Base-by-base conservation (phyloP, 2,113 vertebrate species). In the Scophthalmus maximus region DNA sequence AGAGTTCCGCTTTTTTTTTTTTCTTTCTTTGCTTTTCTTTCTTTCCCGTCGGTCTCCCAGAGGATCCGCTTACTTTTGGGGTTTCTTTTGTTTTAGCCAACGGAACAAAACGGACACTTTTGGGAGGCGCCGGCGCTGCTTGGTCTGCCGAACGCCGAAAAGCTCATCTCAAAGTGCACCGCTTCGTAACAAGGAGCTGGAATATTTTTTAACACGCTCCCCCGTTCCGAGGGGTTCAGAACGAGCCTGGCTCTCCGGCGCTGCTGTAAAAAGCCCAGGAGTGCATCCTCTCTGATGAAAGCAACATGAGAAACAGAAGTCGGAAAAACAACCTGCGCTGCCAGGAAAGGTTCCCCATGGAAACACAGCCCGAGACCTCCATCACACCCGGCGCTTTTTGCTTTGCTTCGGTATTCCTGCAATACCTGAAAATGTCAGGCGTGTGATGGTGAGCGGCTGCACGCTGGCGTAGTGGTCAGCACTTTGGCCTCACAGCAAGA, bases 131-230 rank as follows among this genome's bases (percentile, higher is more conserved):
- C 23, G 3, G 15, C n/a, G 18, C 34, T 42, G 62, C 63, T n/a
- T 76, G 64, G 67, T 63, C 32, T 69, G 78, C 69, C 44, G 65
- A 61, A 50, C 67, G 61, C 30, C 30, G 53, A 56, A 61, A n/a
- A 68, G 66, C 68, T 66, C 66, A 34, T 62, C 63, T 66, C 50
- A 68, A 34, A 64, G 36, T 6, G 0, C 8, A 46, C 17, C 38
- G 63, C 62, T 73, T 61, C 66, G 64, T 61, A 57, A 60, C 56
- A 32, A 38, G 51, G 74, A 70, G 66, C 23, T 46, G 34, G 29
- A 61, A 66, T 72, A 72, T 66, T 84, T 23, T 84, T 73, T 57
- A 77, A 68, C 66, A 61, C 14, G 57, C 61, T 62, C 25, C 3
- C n/a, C 27, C 61, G 44, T 57, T 74, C 75, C 74, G 42, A 63